phyloP scores from a whole-genome alignment of 2,888 invertebrate species.

The Parnassius orleans region DNA sequence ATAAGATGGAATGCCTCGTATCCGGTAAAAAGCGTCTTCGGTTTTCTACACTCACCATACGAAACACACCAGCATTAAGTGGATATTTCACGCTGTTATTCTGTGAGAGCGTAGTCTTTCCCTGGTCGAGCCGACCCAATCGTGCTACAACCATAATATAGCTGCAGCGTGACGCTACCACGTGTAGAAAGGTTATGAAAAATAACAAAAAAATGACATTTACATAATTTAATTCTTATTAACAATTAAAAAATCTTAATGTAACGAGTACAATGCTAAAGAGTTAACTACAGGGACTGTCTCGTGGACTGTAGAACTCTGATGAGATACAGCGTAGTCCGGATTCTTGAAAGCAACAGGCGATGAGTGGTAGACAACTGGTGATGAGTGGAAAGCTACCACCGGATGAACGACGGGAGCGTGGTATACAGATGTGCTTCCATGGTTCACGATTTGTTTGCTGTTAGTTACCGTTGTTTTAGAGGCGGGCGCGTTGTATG shows the following conservation, averaged over 20 bases:
- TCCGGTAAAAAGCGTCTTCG: too few species aligned
- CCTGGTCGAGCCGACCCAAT: too few species aligned
- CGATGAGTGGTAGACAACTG: conserved; percentile 47
- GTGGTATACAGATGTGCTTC: conserved; percentile 42
- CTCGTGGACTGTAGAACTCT: conserved; percentile 72
- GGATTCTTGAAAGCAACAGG: conserved; percentile 50
- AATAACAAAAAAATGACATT: neutral
- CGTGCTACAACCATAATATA: too few species aligned
- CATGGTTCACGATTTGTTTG: conserved; percentile 61
- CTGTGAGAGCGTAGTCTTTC: too few species aligned
- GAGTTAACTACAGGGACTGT: conserved; percentile 55
- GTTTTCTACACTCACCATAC: too few species aligned
- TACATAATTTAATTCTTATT: conserved; percentile 3
- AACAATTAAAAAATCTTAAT: conserved; percentile 41
- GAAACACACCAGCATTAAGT: too few species aligned
- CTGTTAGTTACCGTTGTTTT: conserved; percentile 54
- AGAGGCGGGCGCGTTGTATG: conserved; percentile 44
- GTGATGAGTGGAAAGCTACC: conserved; percentile 40
- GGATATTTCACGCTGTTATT: too few species aligned
- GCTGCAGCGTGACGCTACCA: too few species aligned
- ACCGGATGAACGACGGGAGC: conserved; percentile 39
- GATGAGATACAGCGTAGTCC: conserved; percentile 71
- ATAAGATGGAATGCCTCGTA: too few species aligned
- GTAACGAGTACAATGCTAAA: conserved; percentile 44
- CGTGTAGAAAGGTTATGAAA: neutral